Evolutionary conservation across 2,113 vertebrate genomes (phyloP).

Genomic region (Pogona vitticeps): DNA sequence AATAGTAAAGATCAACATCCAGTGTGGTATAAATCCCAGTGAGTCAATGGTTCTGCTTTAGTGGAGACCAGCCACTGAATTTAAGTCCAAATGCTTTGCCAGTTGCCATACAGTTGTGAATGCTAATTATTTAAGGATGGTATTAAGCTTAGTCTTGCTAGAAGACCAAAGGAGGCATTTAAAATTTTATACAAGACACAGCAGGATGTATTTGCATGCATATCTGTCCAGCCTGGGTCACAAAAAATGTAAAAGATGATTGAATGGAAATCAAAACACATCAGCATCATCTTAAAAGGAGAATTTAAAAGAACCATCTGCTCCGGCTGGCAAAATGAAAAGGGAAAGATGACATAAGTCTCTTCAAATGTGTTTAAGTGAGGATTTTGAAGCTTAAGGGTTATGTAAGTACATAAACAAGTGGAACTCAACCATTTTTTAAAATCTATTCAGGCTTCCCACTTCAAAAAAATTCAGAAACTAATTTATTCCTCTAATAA

Average conservation of each 20-base stretch:
- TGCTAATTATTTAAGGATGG: neutral
- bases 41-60: no score
- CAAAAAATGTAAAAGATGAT: neutral
- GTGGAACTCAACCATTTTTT: no score
- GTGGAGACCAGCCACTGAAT: no score
- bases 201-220: neutral
- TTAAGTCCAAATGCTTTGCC: no score
- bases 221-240: neutral
- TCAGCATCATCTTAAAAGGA: neutral
- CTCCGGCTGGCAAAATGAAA: neutral
- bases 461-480: neutral
- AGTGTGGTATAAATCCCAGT: no score
- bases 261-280: neutral
- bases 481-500: neutral
- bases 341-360: neutral
- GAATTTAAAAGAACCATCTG: neutral
- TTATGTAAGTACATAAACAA: neutral
- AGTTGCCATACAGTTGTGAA: neutral
- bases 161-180: neutral
- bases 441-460: no score
- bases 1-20: no score
- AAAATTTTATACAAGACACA: neutral
- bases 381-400: neutral
- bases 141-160: neutral
- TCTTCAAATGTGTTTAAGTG: neutral